Conservation (phyloP, 2,113 vertebrate genomes). For the Clarias magur region DNA sequence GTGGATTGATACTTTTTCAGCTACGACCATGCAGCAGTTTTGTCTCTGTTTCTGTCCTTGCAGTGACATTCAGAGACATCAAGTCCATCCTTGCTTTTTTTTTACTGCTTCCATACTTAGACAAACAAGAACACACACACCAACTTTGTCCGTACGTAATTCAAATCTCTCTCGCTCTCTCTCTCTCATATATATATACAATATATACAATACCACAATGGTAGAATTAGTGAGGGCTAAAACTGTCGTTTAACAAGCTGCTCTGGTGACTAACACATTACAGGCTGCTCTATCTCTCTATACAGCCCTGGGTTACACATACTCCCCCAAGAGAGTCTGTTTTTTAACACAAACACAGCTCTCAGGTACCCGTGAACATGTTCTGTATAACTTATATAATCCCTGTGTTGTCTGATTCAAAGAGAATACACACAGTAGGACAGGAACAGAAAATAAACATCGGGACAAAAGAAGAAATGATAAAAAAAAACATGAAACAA, state of each 20-base stretch:
- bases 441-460: slow-evolving; percentile 11
- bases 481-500: slow-evolving; percentile 23
- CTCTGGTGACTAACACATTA: slow-evolving; percentile 43
- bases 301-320: slow-evolving; percentile 32
- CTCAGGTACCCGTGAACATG: not conserved
- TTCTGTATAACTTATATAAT: not conserved
- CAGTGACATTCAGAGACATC: not conserved
- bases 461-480: slow-evolving; percentile 3
- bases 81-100: not conserved
- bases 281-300: slow-evolving; percentile 28
- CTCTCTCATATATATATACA: slow-evolving; percentile 3
- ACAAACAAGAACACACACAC: not conserved
- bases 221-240: not conserved
- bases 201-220: not conserved
- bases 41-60: slow-evolving; percentile 14
- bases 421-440: slow-evolving; percentile 35
- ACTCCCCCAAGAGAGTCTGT: slow-evolving; percentile 23
- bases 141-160: not conserved
- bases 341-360: slow-evolving; percentile 8
- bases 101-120: not conserved
- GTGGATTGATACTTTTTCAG: slow-evolving; percentile 10
- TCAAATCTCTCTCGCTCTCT: slow-evolving; percentile 15
- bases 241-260: slow-evolving; percentile 29
- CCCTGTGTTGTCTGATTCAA: slow-evolving; percentile 11
- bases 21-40: not conserved